Evolutionary conservation across 2,113 vertebrate species (phyloP), one percentile per base, ranked within the genome.

Genomic region (Brachypteracias leptosomus): DNA sequence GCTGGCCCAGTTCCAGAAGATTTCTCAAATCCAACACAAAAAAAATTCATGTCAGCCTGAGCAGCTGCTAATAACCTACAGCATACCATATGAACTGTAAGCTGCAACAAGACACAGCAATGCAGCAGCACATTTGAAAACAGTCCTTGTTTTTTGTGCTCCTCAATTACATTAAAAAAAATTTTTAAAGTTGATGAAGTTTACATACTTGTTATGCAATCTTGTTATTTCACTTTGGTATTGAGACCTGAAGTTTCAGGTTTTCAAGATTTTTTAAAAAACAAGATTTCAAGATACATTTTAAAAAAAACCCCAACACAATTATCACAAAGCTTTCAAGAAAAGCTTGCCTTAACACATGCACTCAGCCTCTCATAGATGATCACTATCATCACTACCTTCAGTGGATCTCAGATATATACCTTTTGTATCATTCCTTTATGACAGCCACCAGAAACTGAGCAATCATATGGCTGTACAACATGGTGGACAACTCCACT

Each of bases 1-100:
- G 73, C 85, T 94, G 95, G 95, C 70, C 40, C 76, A 89, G 92
- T 61, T 95, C 93, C 93, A 97, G 79, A 92, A 91, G 87, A 97
- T 93, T 92, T 75, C 78, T 97, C 92, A 36, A 88, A 93, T 89
- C 59, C 91, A 87, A 66, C 59, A 52, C 18, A 58, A 74, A 88
- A 91, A 66, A 63, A 35, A 36, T 4, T 24, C 61, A 36, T 6
- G 13, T 68, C 61, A 68, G 82, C 18, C 51, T 62, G 33, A 54
- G 59, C 71, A 88, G 52, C 35, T 15, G 31, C 49, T 89, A 59
- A 76, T 49, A 91, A 49, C 49, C 55, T 74, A 12, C 10, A 49
- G 13, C 31, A 42, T 7, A 51, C 29, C 33, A 49, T 16, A 16
- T 3, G 17, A 95, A 88, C 26, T 38, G 11, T 4, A 71, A 84